Evolutionary conservation across 92 coral and sea anemone genomes (phyloP).

Genomic region (Pocillopora meandrina): DNA sequence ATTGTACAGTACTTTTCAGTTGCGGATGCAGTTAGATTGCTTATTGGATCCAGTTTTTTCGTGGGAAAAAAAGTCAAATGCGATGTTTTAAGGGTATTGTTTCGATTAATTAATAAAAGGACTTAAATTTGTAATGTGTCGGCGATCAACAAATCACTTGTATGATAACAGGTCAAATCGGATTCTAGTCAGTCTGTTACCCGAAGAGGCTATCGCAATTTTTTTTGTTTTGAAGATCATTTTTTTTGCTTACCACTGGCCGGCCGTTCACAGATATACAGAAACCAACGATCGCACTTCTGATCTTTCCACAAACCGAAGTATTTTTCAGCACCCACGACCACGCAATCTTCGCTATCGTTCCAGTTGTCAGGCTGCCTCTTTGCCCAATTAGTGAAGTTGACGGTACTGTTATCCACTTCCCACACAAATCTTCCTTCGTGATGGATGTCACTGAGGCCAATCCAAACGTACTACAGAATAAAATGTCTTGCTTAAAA

Average conservation of each 20-base stretch:
- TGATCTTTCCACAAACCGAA: neutral
- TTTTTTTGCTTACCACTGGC: neutral
- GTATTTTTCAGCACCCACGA: neutral
- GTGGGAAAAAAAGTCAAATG: no score
- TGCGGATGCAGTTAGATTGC: no score
- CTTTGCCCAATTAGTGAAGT: neutral
- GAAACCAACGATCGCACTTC: neutral
- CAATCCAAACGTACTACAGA: neutral
- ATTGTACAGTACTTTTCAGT: no score
- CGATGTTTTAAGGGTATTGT: no score
- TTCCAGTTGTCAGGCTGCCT: neutral
- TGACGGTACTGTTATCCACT: neutral
- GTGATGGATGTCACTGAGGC: neutral
- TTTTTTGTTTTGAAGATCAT: neutral
- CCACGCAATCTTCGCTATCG: neutral
- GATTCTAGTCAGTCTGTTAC: neutral
- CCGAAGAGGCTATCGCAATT: neutral
- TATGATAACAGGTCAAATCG: no score
- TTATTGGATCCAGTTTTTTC: no score
- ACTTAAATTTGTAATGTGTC: no score
- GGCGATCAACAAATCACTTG: no score
- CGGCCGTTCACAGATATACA: neutral
- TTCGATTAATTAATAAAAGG: no score
- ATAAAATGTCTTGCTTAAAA: neutral
- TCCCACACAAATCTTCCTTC: neutral